Base-by-base conservation (phyloP, 1,140 invertebrate genomes). In the Eumeta japonica region DNA sequence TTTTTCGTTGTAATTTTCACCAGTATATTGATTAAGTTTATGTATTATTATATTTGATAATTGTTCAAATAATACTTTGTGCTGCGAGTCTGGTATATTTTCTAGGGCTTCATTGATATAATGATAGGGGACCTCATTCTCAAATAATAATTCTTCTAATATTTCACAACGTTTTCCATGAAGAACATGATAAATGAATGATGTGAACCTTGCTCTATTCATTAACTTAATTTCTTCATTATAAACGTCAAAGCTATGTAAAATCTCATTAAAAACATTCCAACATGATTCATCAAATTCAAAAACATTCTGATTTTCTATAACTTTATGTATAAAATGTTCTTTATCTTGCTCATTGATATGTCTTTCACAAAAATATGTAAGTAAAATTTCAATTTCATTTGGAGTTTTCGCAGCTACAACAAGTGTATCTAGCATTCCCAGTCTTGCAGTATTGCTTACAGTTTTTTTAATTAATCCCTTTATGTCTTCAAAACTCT, bases 341-440 rank as follows among this genome's bases (percentile, higher is more conserved):
- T 56, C 42, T 52, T 62, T 65, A 2, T 34, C 28, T n/a, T 34
- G 30, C 45, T 66, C 64, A 45, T 66, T 66, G 3, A 52, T 35
- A 48, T 59, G 55, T 43, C 55, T 52, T 3, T 62, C 45, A 37
- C 57, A 57, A 44, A 55, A 68, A 46, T 68, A 62, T 20, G 39
- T 41, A 1, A 64, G 45, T 2, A 64, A 20, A 10, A 29, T 52
- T 39, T 50, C 46, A 14, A 64, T 37, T 19, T 68, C 50, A 7
- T 32, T 18, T 35, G 62, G 38, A 35, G 38, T 50, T 40, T 46
- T 56, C 14, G 49, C 49, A 3, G 59, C 50, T 14, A 55, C 27
- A 10, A 64, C 31, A 27, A 68, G 47, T 36, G 50, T 37, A 2
- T 50, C 35, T 3, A 58, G 13, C 16, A 64, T 53, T 12, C 53